Evolutionary conservation across 2,797 vertebrate genomes (phyloP), one percentile per base, ranked within the genome.

Genomic region (Acanthornis magna): DNA sequence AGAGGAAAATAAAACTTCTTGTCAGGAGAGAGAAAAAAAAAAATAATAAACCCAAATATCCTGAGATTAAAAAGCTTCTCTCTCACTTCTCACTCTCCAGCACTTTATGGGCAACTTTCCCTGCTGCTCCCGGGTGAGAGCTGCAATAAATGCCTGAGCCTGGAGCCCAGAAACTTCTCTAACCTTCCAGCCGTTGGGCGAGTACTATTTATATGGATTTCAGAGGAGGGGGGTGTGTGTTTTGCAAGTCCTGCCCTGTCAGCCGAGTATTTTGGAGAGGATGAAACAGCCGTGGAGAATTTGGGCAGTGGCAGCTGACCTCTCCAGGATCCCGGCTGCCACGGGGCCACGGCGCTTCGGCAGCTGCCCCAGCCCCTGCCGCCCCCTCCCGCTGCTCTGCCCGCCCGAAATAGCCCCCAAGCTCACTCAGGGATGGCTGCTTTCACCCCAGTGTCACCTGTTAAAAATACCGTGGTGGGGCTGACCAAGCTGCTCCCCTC

Each of bases 101-200:
- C 70, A 85, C 91, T 91, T 93, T 74, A 81, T 30, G 50, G 5
- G 19, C 6, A 14, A 53, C 86, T 79, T 88, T 94, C 47, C 60
- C 92, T 27, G 32, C 53, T 4, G 47, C 88, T 92, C 34, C 71
- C 10, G 54, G 72, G 68, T 16, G 67, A 82, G 83, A 95, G 96
- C 96, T 91, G 95, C 96, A 97, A 97, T 97, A 97, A 98, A 97
- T 95, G 84, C 86, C 74, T 62, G 66, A 91, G 66, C 84, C 71
- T 2, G 2, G 74, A 93, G 97, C 96, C 98, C 91, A 98, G 98
- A 98, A 98, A 97, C 97, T 98, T 98, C 98, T 97, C 84, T 95
- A 95, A 97, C 96, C 97, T 97, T 95, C 96, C 81, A 96, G 89
- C 92, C 61, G 62, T 70, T 50, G 54, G 83, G 84, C 30, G 73